These are phyloP conservation scores for Melierax canorus DNA, from an alignment of 2,113 vertebrate species.

Conservation along the genomic window DNA sequence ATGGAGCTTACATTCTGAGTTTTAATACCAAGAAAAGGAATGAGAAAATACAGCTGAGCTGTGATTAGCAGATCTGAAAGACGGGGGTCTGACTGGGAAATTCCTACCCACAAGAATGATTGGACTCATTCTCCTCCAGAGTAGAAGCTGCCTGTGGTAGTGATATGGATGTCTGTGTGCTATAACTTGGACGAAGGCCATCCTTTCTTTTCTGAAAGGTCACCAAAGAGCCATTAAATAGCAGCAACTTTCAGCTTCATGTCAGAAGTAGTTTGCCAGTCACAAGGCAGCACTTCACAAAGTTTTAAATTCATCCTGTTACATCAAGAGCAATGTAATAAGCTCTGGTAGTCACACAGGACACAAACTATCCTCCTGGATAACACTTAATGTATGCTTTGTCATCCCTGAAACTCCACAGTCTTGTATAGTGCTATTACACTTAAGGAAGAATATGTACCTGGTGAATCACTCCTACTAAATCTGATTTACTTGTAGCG, in stretches of 20 bases:
- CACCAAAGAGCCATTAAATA: constrained; percentile 17
- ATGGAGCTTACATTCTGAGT: background rate
- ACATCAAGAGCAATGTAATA: constrained; percentile 30
- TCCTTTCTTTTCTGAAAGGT: constrained; percentile 28
- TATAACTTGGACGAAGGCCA: background rate
- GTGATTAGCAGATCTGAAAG: background rate
- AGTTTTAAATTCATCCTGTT: constrained; percentile 41
- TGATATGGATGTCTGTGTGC: background rate
- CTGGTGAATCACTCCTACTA: constrained; percentile 43
- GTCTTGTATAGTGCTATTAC: background rate
- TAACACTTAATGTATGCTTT: constrained; percentile 47
- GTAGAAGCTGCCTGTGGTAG: background rate
- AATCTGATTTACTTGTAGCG: constrained; percentile 51
- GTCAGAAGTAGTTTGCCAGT: constrained; percentile 31
- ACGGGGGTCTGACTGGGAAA: background rate
- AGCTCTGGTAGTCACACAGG: background rate
- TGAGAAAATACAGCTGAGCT: background rate
- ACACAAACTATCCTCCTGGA: background rate
- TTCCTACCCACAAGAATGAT: background rate
- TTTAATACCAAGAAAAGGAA: background rate
- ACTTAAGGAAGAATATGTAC: constrained; percentile 25
- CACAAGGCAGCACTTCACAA: constrained; percentile 22
- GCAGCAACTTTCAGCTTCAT: background rate
- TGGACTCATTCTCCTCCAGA: background rate
- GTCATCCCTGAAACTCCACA: constrained; percentile 27